These are phyloP conservation scores for Chromobotia macracanthus DNA, from an alignment of 2,797 vertebrate genomes.

Conservation along the genomic window DNA sequence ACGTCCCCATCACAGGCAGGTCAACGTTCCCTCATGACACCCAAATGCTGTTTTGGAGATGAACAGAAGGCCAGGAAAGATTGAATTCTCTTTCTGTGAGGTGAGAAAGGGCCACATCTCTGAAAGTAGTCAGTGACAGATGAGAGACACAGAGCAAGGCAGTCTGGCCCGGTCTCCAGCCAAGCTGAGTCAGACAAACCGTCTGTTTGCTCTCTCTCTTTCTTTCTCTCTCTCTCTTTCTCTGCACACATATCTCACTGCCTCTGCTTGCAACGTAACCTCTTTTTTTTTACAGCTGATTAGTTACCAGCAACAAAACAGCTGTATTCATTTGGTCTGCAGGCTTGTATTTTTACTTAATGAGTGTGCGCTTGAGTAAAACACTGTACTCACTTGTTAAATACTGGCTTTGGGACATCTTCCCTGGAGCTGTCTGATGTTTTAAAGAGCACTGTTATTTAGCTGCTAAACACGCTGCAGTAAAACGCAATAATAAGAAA, in stretches of 20 bases:
- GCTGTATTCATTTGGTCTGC: conserved; percentile 76
- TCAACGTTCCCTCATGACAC: conserved; percentile 66
- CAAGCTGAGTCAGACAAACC: conserved; percentile 79
- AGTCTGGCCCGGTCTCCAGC: conserved; percentile 75
- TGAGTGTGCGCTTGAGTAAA: conserved; percentile 70
- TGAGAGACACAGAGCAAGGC: conserved; percentile 78
- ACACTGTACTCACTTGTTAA: conserved; percentile 64
- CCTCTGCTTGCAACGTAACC: conserved; percentile 73
- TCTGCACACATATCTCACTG: conserved; percentile 65
- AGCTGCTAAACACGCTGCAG: conserved; percentile 14
- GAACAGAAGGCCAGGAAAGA: conserved; percentile 75
- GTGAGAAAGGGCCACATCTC: conserved; percentile 66
- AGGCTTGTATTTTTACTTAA: conserved; percentile 75
- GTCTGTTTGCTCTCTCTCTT: conserved; percentile 68
- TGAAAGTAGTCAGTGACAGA: conserved; percentile 80
- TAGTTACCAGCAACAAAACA: conserved; percentile 70
- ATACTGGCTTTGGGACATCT: conserved; percentile 51
- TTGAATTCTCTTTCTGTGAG: conserved; percentile 71
- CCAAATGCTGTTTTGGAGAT: conserved; percentile 74
- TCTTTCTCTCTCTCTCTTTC: conserved; percentile 61
- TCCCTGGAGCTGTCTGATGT: conserved; percentile 27
- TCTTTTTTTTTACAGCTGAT: conserved; percentile 53
- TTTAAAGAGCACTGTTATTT: conserved; percentile 32
- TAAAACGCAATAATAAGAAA: conserved; percentile 7
- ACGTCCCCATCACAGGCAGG: conserved; percentile 69